phyloP scores from a whole-genome alignment of 1,140 invertebrate genomes.

The Monochamus saltuarius region DNA sequence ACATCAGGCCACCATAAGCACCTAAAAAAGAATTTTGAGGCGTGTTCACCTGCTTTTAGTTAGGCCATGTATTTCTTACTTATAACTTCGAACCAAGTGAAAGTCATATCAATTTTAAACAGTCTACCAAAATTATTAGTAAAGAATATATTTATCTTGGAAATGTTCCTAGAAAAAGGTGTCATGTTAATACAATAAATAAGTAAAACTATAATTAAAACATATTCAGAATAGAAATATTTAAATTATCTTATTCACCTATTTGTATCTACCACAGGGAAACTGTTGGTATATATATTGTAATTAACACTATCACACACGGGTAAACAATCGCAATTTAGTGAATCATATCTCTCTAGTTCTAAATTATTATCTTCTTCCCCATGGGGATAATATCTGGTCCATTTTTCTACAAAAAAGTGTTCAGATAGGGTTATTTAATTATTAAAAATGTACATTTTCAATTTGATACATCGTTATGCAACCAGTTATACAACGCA shows the following conservation, averaged over 20 bases:
- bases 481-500: too few species aligned
- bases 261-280: too few species aligned
- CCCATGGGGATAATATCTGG: conserved; percentile 14
- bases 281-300: conserved; percentile 16
- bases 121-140: conserved; percentile 26
- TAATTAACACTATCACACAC: conserved; percentile 20
- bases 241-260: too few species aligned
- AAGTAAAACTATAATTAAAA: too few species aligned
- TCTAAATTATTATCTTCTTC: conserved; percentile 14
- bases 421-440: too few species aligned
- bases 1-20: conserved; percentile 40
- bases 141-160: conserved; percentile 47
- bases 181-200: too few species aligned
- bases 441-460: too few species aligned
- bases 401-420: conserved; percentile 34
- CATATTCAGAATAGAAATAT: too few species aligned
- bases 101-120: conserved; percentile 47
- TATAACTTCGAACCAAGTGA: conserved; percentile 53
- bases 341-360: conserved; percentile 23
- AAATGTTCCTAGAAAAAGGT: conserved; percentile 25
- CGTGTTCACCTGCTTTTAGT: not conserved
- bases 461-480: too few species aligned
- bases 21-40: conserved; percentile 34
- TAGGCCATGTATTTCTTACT: conserved; percentile 42
- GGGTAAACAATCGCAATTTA: conserved; percentile 25